A percentile compares a stretch with the other conserved stretches of the same genome.
These are phyloP conservation scores for Enteromius fasciolatus DNA, from an alignment of 2,797 vertebrate genomes.

Conservation along the genomic window DNA sequence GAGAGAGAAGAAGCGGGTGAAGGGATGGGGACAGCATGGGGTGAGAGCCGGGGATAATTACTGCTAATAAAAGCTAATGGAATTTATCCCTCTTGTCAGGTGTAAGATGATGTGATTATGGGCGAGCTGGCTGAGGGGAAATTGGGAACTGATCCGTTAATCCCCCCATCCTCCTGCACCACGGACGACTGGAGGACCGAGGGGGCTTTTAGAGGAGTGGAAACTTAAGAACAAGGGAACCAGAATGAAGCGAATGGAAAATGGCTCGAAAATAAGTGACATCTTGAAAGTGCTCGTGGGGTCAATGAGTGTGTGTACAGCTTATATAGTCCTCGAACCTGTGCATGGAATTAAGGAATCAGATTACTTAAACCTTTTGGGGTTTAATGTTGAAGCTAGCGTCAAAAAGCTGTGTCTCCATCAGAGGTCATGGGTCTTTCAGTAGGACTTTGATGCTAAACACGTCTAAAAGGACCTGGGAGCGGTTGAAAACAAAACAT, in stretches of 20 bases:
- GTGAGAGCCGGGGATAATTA: conserved; percentile 79
- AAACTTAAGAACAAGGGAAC: conserved; percentile 47
- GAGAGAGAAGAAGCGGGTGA: conserved; percentile 49
- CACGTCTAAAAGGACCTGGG: background rate
- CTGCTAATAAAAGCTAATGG: conserved; percentile 83
- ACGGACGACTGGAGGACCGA: conserved; percentile 42
- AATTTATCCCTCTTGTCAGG: conserved; percentile 82
- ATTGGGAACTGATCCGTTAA: conserved; percentile 84
- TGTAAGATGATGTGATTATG: conserved; percentile 83
- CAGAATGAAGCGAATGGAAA: conserved; percentile 8
- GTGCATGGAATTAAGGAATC: background rate
- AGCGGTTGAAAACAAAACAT: background rate
- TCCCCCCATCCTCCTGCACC: conserved; percentile 72
- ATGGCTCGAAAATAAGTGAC: background rate
- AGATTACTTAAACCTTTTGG: background rate
- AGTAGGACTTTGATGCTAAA: background rate
- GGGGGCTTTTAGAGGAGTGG: conserved; percentile 45
- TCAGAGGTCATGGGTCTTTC: conserved; percentile 1
- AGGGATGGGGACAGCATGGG: conserved; percentile 68
- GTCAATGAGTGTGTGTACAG: conserved; percentile 34
- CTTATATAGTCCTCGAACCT: background rate
- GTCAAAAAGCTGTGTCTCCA: conserved; percentile 1
- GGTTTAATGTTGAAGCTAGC: background rate
- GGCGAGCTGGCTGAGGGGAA: conserved; percentile 70
- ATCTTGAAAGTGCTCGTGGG: conserved; percentile 15